These are phyloP conservation scores for Lasius platythorax DNA, from an alignment of 2,888 invertebrate species.

Conservation along the genomic window DNA sequence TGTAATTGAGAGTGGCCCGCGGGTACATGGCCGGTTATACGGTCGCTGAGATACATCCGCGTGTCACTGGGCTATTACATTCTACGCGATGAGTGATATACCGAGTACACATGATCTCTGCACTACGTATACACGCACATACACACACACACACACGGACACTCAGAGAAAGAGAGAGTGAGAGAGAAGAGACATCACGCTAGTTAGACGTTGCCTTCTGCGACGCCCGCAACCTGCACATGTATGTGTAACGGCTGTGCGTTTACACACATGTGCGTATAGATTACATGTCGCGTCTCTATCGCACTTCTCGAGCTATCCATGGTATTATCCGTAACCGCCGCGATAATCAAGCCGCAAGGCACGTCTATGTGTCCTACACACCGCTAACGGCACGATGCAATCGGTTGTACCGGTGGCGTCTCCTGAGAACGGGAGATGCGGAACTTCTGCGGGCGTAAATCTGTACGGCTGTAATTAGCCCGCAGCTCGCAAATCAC, in stretches of 20 bases:
- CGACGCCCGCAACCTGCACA: background rate
- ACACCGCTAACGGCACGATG: slow-evolving; percentile 38
- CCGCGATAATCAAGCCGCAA: slow-evolving; percentile 63
- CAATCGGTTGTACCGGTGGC: slow-evolving; percentile 55
- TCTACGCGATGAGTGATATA: slow-evolving; percentile 54
- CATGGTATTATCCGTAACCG: slow-evolving; percentile 49
- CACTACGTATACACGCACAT: background rate
- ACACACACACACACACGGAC: background rate
- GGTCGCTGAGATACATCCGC: slow-evolving; percentile 42
- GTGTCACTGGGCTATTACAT: slow-evolving; percentile 59
- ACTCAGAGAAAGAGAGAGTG: background rate
- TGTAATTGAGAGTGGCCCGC: slow-evolving; percentile 54
- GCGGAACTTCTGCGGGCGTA: slow-evolving; percentile 17
- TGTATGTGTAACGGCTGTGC: slow-evolving; percentile 2
- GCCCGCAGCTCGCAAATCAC: slow-evolving; percentile 26
- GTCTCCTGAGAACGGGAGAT: slow-evolving; percentile 29
- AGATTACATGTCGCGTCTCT: slow-evolving; percentile 21
- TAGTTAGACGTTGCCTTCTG: slow-evolving; percentile 36
- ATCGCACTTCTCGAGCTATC: slow-evolving; percentile 42
- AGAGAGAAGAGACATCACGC: slow-evolving; percentile 8
- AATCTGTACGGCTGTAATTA: slow-evolving; percentile 22
- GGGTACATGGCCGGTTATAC: slow-evolving; percentile 43
- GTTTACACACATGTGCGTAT: background rate
- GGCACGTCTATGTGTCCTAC: slow-evolving; percentile 49
- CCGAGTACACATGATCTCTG: slow-evolving; percentile 30